A percentile compares a stretch with the other conserved stretches of the same genome.
phyloP scores from a whole-genome alignment of 2,888 invertebrate species.

The Thysanoteuthis rhombus region DNA sequence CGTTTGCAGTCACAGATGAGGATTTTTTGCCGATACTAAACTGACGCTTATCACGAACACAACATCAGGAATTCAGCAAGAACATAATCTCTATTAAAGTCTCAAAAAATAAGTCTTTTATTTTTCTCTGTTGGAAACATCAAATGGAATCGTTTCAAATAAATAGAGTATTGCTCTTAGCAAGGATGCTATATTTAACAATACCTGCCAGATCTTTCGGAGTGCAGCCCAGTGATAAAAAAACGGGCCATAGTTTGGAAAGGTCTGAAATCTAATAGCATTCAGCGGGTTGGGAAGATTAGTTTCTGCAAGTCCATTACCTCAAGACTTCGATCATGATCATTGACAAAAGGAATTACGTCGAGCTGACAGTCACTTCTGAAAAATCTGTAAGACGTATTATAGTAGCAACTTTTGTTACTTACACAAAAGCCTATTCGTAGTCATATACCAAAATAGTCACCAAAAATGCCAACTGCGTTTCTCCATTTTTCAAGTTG shows the following conservation, averaged over 20 bases:
- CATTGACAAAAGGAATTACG: too few relatives aligned
- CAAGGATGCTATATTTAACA: background rate
- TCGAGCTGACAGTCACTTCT: too few relatives aligned
- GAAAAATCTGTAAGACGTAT: too few relatives aligned
- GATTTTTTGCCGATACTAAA: background rate
- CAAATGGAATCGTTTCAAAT: background rate
- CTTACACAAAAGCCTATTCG: too few relatives aligned
- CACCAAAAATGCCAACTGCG: too few relatives aligned
- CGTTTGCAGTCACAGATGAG: background rate
- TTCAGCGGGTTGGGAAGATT: too few relatives aligned
- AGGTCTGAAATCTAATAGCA: too few relatives aligned
- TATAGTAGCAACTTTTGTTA: too few relatives aligned
- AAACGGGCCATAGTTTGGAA: background rate
- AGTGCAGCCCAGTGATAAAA: background rate
- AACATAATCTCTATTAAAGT: background rate
- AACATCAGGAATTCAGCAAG: background rate
- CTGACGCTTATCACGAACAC: background rate
- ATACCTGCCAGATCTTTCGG: background rate
- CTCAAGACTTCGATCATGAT: too few relatives aligned
- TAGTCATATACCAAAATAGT: too few relatives aligned
- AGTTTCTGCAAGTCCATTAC: too few relatives aligned
- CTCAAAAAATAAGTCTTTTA: background rate
- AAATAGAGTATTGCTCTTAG: background rate
- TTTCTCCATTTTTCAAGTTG: too few relatives aligned
- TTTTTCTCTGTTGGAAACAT: background rate